Evolutionary conservation across 1,140 invertebrate species (phyloP).

Genomic region (Pristionchus pacificus): DNA sequence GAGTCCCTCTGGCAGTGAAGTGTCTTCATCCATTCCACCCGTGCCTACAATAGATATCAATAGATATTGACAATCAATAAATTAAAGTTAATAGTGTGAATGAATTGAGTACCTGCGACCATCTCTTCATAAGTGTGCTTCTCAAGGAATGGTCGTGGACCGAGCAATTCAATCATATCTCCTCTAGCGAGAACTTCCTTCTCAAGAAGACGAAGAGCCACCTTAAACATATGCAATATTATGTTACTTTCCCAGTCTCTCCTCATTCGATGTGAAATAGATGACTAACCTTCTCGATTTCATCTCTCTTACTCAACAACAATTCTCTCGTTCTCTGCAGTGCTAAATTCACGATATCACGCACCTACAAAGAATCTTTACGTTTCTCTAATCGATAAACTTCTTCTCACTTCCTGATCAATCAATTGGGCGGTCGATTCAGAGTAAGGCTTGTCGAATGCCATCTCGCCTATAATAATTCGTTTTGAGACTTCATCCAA

Average conservation of each 20-base stretch:
- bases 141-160: slow-evolving; percentile 88
- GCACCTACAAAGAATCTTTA: slow-evolving; percentile 35
- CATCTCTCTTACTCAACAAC: slow-evolving; percentile 76
- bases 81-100: slow-evolving; percentile 72
- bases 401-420: slow-evolving; percentile 75
- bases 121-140: slow-evolving; percentile 99
- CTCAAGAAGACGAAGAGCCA: slow-evolving; percentile 86
- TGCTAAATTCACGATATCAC: slow-evolving; percentile 75
- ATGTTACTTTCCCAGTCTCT: neutral
- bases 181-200: slow-evolving; percentile 91
- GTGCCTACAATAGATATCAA: slow-evolving; percentile 57
- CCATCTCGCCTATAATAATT: slow-evolving; percentile 77
- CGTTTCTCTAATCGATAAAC: neutral
- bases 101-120: slow-evolving; percentile 94
- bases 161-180: slow-evolving; percentile 95
- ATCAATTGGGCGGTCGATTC: slow-evolving; percentile 94
- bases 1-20: slow-evolving; percentile 85
- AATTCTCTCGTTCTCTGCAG: slow-evolving; percentile 76
- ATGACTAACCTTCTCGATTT: slow-evolving; percentile 74
- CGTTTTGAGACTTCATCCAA: too few relatives aligned
- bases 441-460: slow-evolving; percentile 94
- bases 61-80: neutral
- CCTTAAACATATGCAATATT: slow-evolving; percentile 56
- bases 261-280: neutral
- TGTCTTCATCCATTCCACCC: slow-evolving; percentile 87